Conservation (phyloP, 2,797 vertebrate genomes). For the Chaunax sp. region DNA sequence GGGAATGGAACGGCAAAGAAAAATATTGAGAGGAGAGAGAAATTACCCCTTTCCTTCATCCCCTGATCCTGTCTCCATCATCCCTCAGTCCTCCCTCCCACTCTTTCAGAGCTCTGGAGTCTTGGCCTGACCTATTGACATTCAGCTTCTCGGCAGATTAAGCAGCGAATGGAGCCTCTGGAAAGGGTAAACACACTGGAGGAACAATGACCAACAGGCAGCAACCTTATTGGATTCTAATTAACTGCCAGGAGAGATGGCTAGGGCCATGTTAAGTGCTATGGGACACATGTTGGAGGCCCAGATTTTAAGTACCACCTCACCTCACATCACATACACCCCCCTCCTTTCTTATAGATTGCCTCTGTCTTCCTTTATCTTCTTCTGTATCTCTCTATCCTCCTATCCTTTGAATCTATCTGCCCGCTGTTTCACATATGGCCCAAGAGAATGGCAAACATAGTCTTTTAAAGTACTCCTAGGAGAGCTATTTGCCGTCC, state of each 20-base stretch:
- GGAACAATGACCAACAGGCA: conserved; percentile 85
- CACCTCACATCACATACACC: conserved; percentile 49
- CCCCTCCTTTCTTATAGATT: conserved; percentile 13
- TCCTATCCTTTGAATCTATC: conserved; percentile 55
- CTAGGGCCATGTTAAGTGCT: conserved; percentile 78
- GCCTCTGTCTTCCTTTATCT: conserved; percentile 37
- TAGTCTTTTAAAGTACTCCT: conserved; percentile 65
- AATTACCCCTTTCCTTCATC: conserved; percentile 70
- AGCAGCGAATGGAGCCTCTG: conserved; percentile 81
- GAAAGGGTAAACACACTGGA: conserved; percentile 84
- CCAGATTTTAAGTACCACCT: conserved; percentile 61
- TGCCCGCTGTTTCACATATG: conserved; percentile 63
- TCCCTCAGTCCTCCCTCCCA: conserved; percentile 48
- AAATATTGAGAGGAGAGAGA: conserved; percentile 67
- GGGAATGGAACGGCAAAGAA: conserved; percentile 48
- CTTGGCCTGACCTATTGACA: conserved; percentile 84
- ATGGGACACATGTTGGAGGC: conserved; percentile 75
- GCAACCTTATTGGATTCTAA: conserved; percentile 89
- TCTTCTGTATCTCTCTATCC: conserved; percentile 23
- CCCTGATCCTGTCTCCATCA: conserved; percentile 55
- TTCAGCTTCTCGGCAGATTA: conserved; percentile 85
- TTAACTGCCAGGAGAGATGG: conserved; percentile 82
- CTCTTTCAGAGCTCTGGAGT: conserved; percentile 65
- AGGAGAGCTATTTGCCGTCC: conserved; percentile 69
- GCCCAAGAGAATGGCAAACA: conserved; percentile 73